These are phyloP conservation scores for Sinohyriopsis cumingii DNA, from an alignment of 2,888 invertebrate genomes.

Conservation along the genomic window DNA sequence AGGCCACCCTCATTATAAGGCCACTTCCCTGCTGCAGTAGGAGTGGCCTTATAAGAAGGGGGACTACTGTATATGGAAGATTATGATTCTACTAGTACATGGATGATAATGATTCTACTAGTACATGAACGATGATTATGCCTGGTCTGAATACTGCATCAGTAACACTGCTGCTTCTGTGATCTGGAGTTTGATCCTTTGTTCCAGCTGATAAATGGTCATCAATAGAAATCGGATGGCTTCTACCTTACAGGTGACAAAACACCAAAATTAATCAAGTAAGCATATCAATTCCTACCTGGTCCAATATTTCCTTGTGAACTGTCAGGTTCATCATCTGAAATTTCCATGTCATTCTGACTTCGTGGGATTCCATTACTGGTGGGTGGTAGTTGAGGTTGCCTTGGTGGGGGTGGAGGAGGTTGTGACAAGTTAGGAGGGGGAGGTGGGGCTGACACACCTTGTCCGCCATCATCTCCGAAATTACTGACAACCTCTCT, in stretches of 20 bases:
- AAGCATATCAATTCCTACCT: constrained; percentile 7
- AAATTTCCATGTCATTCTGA: constrained; percentile 61
- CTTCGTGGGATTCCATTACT: constrained; percentile 8
- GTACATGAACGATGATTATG: no score
- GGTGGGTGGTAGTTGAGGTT: constrained; percentile 10
- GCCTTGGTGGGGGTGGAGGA: constrained; percentile 42
- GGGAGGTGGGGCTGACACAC: constrained; percentile 6
- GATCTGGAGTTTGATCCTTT: no score
- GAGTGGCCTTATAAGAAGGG: no score
- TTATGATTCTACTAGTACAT: no score
- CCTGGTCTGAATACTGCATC: no score
- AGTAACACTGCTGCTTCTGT: no score
- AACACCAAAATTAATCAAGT: neutral
- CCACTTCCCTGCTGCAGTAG: no score
- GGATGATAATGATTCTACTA: no score
- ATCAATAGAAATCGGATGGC: neutral
- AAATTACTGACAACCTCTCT: constrained; percentile 46
- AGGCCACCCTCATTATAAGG: no score
- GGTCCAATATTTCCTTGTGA: constrained; percentile 17
- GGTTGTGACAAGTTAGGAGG: constrained; percentile 29
- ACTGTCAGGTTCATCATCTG: constrained; percentile 45
- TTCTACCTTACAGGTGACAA: neutral
- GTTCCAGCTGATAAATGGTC: no score
- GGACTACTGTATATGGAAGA: no score
- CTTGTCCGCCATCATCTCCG: constrained; percentile 2